Conservation (phyloP, 2,113 vertebrate genomes). For the Charina bottae region DNA sequence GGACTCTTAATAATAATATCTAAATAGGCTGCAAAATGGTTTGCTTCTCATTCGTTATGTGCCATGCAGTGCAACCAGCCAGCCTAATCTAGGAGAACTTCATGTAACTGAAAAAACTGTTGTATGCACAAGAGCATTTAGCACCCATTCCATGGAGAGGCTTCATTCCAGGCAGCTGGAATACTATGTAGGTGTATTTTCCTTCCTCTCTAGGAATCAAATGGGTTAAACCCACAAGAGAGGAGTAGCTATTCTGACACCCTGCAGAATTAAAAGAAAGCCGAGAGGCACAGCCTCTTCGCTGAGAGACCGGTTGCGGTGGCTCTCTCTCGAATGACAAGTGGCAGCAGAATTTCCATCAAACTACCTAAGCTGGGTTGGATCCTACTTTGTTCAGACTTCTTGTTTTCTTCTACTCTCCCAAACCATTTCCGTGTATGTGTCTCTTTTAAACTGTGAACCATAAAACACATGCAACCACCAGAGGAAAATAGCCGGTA, state of each 20-base stretch:
- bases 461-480: not conserved
- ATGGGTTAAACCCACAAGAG: not conserved
- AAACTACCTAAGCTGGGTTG: not conserved
- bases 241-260: not conserved
- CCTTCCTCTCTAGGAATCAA: not conserved
- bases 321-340: not conserved
- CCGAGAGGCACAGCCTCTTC: not conserved
- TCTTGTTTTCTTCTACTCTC: not conserved
- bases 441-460: not conserved
- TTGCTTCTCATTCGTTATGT: not conserved
- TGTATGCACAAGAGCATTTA: not conserved
- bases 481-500: not conserved
- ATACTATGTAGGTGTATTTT: not conserved
- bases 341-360: not conserved
- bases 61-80: not conserved
- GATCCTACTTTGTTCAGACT: not conserved
- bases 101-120: not conserved
- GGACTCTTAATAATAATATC: not conserved
- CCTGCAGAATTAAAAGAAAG: not conserved
- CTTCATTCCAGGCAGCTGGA: not conserved
- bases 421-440: not conserved
- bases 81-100: not conserved
- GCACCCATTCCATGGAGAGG: not conserved
- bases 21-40: not conserved
- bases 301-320: not conserved